Conservation (phyloP, 2,797 vertebrate genomes). For the Ptychobarbus kaznakovi region DNA sequence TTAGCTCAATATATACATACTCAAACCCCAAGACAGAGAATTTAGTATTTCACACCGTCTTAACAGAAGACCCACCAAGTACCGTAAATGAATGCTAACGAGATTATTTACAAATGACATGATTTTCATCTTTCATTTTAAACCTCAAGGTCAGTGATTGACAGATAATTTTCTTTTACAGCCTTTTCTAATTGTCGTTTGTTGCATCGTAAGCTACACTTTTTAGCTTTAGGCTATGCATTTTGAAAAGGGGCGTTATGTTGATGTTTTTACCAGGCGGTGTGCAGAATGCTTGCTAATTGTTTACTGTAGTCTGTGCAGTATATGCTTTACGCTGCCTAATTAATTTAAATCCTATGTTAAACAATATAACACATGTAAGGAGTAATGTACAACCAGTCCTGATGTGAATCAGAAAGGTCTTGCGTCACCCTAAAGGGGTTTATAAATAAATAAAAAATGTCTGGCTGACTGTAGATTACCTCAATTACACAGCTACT, state of each 20-base stretch:
- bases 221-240: neutral
- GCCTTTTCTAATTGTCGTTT: slow-evolving; percentile 37
- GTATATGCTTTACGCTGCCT: neutral
- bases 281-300: no score
- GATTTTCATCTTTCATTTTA: slow-evolving; percentile 8
- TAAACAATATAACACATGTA: neutral
- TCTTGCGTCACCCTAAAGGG: neutral
- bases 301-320: neutral
- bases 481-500: neutral
- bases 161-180: slow-evolving; percentile 13
- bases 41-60: slow-evolving; percentile 42
- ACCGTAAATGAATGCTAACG: slow-evolving; percentile 49
- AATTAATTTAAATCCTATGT: neutral
- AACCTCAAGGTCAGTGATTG: slow-evolving; percentile 48
- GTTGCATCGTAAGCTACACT: neutral
- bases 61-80: slow-evolving; percentile 34
- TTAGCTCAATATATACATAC: slow-evolving; percentile 47
- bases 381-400: neutral
- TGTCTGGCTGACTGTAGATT: neutral
- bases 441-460: neutral
- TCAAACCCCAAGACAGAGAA: slow-evolving; percentile 42
- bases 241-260: neutral
- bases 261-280: neutral
- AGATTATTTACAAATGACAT: slow-evolving; percentile 53
- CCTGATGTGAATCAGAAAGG: neutral